phyloP scores from a whole-genome alignment of 2,888 invertebrate genomes.

The Ophion slaviceki region DNA sequence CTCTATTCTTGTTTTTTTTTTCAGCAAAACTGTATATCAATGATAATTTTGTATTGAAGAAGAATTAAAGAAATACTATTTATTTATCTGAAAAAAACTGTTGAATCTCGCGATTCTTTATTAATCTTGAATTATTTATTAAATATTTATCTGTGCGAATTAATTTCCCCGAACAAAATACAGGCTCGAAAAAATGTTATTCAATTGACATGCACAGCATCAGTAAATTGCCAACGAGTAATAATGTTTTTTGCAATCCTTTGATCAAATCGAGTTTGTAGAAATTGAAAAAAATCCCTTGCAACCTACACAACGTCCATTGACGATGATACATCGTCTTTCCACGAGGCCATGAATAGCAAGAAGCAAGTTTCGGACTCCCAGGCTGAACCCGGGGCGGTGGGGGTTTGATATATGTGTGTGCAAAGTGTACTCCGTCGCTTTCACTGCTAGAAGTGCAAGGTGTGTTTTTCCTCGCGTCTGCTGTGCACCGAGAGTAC shows the following conservation, averaged over 20 bases:
- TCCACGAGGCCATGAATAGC: neutral
- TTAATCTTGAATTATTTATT: too few species aligned
- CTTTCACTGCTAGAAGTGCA: slow-evolving; percentile 15
- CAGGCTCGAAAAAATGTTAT: too few species aligned
- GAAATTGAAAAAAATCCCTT: neutral
- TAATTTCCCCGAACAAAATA: too few species aligned
- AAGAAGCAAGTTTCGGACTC: slow-evolving; percentile 38
- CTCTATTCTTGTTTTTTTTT: too few species aligned
- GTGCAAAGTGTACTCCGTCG: slow-evolving; percentile 10
- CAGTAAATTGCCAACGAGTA: neutral
- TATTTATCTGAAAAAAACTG: too few species aligned
- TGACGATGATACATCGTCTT: slow-evolving; percentile 24
- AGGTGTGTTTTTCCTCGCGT: slow-evolving; percentile 28
- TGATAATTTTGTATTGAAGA: too few species aligned
- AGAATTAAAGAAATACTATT: too few species aligned
- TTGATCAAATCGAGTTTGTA: neutral
- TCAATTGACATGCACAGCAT: too few species aligned
- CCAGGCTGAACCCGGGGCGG: neutral
- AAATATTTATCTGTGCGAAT: too few species aligned
- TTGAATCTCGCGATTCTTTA: too few species aligned
- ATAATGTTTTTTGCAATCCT: neutral
- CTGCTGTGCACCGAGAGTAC: slow-evolving; percentile 7
- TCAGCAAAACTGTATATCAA: too few species aligned
- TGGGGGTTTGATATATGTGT: slow-evolving; percentile 11
- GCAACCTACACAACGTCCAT: neutral